Base-by-base conservation (phyloP, 2,113 vertebrate species). In the Zosterops hypoxanthus region DNA sequence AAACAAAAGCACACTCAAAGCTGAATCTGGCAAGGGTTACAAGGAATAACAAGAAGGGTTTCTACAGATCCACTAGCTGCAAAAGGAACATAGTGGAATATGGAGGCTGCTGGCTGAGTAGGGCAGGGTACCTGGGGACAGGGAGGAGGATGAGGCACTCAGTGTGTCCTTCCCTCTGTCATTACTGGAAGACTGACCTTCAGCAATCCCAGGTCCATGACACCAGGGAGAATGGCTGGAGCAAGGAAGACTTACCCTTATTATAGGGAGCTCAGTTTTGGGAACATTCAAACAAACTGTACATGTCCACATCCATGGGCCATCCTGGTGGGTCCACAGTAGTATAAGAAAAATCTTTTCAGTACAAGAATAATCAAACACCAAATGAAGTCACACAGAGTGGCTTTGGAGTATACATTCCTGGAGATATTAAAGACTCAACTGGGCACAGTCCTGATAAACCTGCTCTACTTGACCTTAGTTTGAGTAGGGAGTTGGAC, bases 141-240 rank as follows among this genome's bases (percentile, higher is more conserved):
- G 15, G 9, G 8, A 50, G 29, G 34, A 76, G 19, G 6, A 19
- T 22, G 52, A 63, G 17, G 9, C 23, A 49, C 7, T 66, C 29
- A 6, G 9, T 44, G 26, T 21, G 8, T 86, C 17, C n/a, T 86
- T 65, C 36, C 33, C 26, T 68, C 57, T 46, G 23, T 59, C 47
- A 50, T 57, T 36, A 24, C 17, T 41, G 17, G 18, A 71, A 70
- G 15, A 63, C 8, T 63, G 28, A 33, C 18, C 39, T 83, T 68
- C 44, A 79, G 34, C n/a, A 63, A 34, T 39, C 15, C 14, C 31
- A 78, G 47, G 23, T 50, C 23, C 15, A 10, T 34, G 28, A 76
- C 50, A 73, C 13, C 8, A 44, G 22, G 20, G 22, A 42, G 26
- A 65, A 65, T 0, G 0, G 26, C 31, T 46, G 41, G 36, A 73